Base-by-base conservation (phyloP, 1,140 invertebrate genomes). In the Prorops nasuta region DNA sequence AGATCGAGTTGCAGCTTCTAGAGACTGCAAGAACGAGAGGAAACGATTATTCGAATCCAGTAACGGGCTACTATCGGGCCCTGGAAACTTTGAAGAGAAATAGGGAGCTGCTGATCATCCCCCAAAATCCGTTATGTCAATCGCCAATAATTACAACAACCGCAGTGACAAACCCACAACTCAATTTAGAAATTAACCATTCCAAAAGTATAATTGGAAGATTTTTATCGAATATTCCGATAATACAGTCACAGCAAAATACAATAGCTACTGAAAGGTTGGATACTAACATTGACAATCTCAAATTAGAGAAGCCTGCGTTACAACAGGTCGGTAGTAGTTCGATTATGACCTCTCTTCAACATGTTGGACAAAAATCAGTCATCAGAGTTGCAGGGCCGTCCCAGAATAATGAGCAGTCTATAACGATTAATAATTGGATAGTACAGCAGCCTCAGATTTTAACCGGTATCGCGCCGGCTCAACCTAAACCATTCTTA, bases 51-150 rank as follows among this genome's bases (percentile, higher is more conserved):
- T 46, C 64, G 17, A 66, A 76, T 52, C 68, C 70, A 10, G 34
- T 62, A 0, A 58, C 41, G 3, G 68, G 56, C 2, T 56, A 67
- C 38, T 65, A 52, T 14, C 63, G 50, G 15, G 69, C 66, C 3
- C 57, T 76, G 18, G 69, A 76, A 40, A 50, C 45, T 1, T 42
- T 78, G 31, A 57, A 58, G 17, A 73, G 68, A 9, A 78, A 78
- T 17, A 59, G 69, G 1, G 73, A 77, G 36, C 34, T 78, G 1
- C 67, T 76, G 31, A 64, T 78, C 8, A 75, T 74, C 44, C 72
- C 72, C 9, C 71, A 71, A 52, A 55, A 54, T 7, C 38, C 49
- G n/a, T 14, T 62, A 24, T 6, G 31, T 8, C 54, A 65, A 3
- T 60, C 55, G 42, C 51, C 64, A 1, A 58, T 58, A 0, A 53